Evolutionary conservation across 2,888 invertebrate genomes (phyloP).

Genomic region (Noctua pronuba): DNA sequence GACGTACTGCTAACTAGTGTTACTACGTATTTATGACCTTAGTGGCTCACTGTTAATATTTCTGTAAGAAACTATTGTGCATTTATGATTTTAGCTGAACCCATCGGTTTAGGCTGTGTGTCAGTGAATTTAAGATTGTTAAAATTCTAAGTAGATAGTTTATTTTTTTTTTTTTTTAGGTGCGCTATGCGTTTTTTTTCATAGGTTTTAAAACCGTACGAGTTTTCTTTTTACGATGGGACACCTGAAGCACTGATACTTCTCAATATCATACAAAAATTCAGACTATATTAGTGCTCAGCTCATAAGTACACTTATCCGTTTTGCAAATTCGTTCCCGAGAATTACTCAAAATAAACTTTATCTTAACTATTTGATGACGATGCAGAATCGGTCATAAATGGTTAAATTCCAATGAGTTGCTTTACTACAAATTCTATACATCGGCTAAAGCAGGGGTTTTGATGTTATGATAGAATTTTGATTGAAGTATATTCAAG

Average conservation of each 20-base stretch:
- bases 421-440: background rate
- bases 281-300: background rate
- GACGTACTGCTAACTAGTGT: background rate
- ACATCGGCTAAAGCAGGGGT: background rate
- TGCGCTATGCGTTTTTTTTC: background rate
- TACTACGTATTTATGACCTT: background rate
- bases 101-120: background rate
- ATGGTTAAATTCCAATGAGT: background rate
- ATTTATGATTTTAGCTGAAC: background rate
- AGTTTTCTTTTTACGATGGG: background rate
- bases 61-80: background rate
- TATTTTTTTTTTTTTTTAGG: background rate
- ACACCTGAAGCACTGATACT: background rate
- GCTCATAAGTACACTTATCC: background rate
- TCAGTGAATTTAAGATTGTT: background rate
- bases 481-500: background rate
- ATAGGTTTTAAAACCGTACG: background rate
- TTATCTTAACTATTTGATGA: background rate
- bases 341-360: background rate
- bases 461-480: background rate
- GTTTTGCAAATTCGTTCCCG: background rate
- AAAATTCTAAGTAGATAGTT: background rate
- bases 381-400: background rate
- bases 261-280: background rate
- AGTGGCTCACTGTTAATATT: background rate